Percentiles rank a stretch among this genome's conserved stretches.
These are phyloP conservation scores for Stenurella melanura DNA, from an alignment of 2,888 invertebrate species.

Conservation along the genomic window DNA sequence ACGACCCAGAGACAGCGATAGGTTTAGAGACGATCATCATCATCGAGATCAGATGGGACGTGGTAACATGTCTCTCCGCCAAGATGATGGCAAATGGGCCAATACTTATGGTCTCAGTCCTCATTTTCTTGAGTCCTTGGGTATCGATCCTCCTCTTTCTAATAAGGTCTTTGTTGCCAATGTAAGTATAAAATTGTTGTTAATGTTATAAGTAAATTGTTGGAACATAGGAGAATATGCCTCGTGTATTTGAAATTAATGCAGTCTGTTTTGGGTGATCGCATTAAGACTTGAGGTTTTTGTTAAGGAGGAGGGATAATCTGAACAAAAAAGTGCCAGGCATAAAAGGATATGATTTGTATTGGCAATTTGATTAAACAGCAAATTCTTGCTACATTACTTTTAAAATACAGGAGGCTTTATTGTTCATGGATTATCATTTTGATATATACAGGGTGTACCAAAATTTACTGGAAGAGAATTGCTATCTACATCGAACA, in stretches of 20 bases:
- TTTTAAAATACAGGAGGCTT: constrained; percentile 48
- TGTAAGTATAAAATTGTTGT: constrained; percentile 51
- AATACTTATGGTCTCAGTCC: constrained; percentile 96
- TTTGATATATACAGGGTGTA: constrained; percentile 40
- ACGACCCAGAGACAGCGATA: constrained; percentile 68
- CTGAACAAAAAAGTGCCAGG: neutral
- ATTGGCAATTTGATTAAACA: neutral
- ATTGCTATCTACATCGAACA: too few relatives aligned
- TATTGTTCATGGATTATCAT: neutral
- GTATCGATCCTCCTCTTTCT: constrained; percentile 94
- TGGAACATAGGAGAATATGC: constrained; percentile 25
- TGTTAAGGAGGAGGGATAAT: neutral
- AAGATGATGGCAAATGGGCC: constrained; percentile 77
- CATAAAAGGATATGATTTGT: neutral
- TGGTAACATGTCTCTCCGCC: constrained; percentile 58
- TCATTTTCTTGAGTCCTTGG: constrained; percentile 94
- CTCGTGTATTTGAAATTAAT: constrained; percentile 43
- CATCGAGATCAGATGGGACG: constrained; percentile 50
- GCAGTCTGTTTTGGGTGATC: neutral
- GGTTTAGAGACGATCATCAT: constrained; percentile 58
- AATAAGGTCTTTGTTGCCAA: constrained; percentile 95
- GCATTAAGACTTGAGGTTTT: neutral
- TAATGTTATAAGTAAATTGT: constrained; percentile 10
- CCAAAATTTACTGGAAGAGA: neutral
- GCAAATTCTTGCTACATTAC: constrained; percentile 35